Evolutionary conservation across 2,888 invertebrate genomes (phyloP), one percentile per base, ranked within the genome.

Genomic region (Pteria penguin): DNA sequence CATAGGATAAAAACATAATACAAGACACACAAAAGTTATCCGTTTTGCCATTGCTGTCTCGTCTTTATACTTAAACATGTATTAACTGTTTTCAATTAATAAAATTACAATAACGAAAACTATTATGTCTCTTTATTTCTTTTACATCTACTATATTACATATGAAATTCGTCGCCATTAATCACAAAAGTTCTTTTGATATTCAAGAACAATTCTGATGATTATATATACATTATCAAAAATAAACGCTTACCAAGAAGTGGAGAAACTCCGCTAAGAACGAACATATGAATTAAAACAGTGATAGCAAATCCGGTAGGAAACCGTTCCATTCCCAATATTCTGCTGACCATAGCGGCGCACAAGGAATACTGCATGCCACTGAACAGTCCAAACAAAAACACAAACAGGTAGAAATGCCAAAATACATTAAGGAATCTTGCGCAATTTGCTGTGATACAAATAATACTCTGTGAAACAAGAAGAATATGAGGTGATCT

Each of bases 231-330:
- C n/a, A n/a, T n/a, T n/a, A n/a, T n/a, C n/a, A 26, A 18, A 24
- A n/a, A 14, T 26, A 31, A 2, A 61, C n/a, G 61, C 70, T 57
- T 62, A 76, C 76, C 76, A n/a, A 72, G 54, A 1, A 72, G 24
- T n/a, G 72, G 61, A 24, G 72, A 54, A 27, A 36, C 36, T 4
- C 60, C 33, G 3, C 67, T 61, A 27, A 72, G 61, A 11, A 55
- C 54, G 14, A 54, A 31, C n/a, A 55, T 26, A 22, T 76, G 76
- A 18, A 54, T 26, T 14, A 76, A 27, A 22, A 72, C 58, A 1
- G 66, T 5, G 27, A 72, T 57, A n/a, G 72, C 60, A 52, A 72
- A 62, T 2, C 61, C 76, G 8, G 61, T 45, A 0, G 76, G 66
- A 29, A 55, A 57, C 14, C 57, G 33, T 24, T 55, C 54, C 8